Evolutionary conservation across 1,140 invertebrate species (phyloP), one percentile per base, ranked within the genome.

Genomic region (Anastatus disparis): DNA sequence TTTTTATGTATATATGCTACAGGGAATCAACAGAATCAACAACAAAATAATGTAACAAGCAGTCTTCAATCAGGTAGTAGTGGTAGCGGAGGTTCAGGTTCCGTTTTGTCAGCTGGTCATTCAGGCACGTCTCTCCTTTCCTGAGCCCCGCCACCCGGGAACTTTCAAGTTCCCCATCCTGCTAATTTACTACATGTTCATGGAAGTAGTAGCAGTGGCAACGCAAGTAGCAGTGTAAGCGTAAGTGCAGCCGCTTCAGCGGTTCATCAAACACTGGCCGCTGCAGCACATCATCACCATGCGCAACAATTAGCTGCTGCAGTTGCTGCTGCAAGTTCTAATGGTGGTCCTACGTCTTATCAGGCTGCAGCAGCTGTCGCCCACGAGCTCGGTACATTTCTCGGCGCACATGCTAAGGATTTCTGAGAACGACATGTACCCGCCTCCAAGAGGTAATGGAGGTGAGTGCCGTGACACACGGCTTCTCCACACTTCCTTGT

Each of bases 141-240:
- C 84, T 86, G 85, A 86, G 85, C 83, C 82, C 83, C 84, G 84
- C 83, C 84, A 84, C 82, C 84, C 73, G 85, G 85, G 84, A 86
- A 85, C 83, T 86, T 86, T 26, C 84, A 86, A 64, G 85, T 86
- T 86, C 82, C 85, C 84, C 81, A 85, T 69, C 80, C 83, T 4
- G 85, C 84, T 52, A 85, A 82, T 59, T 77, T 86, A 64, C 79
- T 85, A 71, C 84, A 85, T 48, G 77, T 81, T n/a, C 84, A 84
- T 66, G 78, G 74, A 64, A 79, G 4, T 77, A 81, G 59, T 82
- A 82, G 40, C 6, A 3, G 2, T 3, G 15, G 50, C 22, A 27
- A 26, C 13, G 22, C 10, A 7, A 35, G n/a, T 82, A 82, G 15
- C 24, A 8, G 3, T 10, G 9, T 4, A 1, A 40, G 17, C n/a